Evolutionary conservation across 2,113 vertebrate genomes (phyloP), one percentile per base, ranked within the genome.

Genomic region (Anas platyrhynchos): DNA sequence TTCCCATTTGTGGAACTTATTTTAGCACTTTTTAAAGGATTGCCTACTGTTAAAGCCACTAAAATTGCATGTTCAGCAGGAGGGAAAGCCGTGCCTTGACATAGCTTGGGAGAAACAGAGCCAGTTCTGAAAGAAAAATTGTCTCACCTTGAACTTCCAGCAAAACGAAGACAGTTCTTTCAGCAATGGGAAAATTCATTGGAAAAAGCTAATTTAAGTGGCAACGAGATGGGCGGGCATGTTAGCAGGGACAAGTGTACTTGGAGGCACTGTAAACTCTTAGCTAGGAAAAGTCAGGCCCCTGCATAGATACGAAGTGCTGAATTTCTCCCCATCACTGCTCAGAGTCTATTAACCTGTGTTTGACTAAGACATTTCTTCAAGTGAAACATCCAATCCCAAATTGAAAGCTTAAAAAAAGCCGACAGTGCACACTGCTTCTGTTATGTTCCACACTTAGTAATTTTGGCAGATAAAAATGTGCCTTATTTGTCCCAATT

Each of bases 1-100:
- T 72, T 85, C 41, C 87, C 91, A 93, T 87, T 95, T 95, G 87
- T 88, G 71, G 85, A 85, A 79, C 15, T 23, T 62, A n/a, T 69
- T 90, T 94, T 74, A 89, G 59, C 14, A 85, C 55, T 89, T 63
- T 44, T 77, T 80, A 3, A 76, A 89, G 68, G 83, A 94, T 63
- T 83, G 79, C 41, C 75, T 86, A 22, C 76, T 88, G 79, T 91
- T 93, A 86, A 90, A 58, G 68, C 25, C 55, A 41, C 52, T 71
- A 71, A 90, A 96, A 88, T 41, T 79, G 83, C 6, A 0, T 38
- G 31, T 69, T 94, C 90, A 94, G 92, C 72, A 69, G 31, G 29
- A 96, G 46, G 32, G 54, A 84, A 87, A 88, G 62, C 34, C 0
- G 0, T 88, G 72, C 38, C 71, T 94, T 0, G 0, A 85, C 29